These are phyloP conservation scores for Euproctis similis DNA, from an alignment of 2,888 invertebrate species.

Conservation along the genomic window DNA sequence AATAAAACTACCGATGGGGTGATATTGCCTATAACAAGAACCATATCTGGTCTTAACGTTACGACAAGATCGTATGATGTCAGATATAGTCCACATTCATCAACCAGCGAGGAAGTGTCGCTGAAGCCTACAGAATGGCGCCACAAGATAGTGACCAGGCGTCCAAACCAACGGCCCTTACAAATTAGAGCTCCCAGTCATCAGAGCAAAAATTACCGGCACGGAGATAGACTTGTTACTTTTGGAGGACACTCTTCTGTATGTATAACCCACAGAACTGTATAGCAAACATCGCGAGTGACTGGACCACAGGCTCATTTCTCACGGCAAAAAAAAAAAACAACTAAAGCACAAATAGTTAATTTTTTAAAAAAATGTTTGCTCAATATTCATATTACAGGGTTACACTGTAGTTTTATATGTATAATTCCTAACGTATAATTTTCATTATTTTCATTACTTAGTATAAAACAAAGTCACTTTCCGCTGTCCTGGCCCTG, in stretches of 20 bases:
- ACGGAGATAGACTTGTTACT: conserved; percentile 17
- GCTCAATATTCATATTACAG: no score
- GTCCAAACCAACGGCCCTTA: neutral
- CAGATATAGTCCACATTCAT: conserved; percentile 1
- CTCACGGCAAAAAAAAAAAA: no score
- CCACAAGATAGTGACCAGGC: conserved; percentile 9
- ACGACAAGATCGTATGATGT: neutral
- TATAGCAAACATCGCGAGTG: no score
- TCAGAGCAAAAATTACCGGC: neutral
- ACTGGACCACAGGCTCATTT: no score
- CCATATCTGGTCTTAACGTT: conserved; percentile 2
- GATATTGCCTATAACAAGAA: conserved; percentile 22
- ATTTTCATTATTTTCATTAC: no score
- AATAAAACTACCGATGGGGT: conserved; percentile 18
- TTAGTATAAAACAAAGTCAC: no score
- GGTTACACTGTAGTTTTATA: no score
- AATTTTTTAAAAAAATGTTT: no score
- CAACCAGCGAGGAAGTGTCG: conserved; percentile 3
- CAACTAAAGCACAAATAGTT: no score
- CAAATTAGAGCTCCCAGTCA: neutral
- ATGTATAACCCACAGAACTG: no score
- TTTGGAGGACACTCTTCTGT: conserved; percentile 23
- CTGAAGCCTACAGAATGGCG: conserved; percentile 9
- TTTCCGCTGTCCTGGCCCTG: no score
- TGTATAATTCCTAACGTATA: no score